These are phyloP conservation scores for Rhinoderma darwinii DNA, from an alignment of 2,113 vertebrate species.

Conservation along the genomic window DNA sequence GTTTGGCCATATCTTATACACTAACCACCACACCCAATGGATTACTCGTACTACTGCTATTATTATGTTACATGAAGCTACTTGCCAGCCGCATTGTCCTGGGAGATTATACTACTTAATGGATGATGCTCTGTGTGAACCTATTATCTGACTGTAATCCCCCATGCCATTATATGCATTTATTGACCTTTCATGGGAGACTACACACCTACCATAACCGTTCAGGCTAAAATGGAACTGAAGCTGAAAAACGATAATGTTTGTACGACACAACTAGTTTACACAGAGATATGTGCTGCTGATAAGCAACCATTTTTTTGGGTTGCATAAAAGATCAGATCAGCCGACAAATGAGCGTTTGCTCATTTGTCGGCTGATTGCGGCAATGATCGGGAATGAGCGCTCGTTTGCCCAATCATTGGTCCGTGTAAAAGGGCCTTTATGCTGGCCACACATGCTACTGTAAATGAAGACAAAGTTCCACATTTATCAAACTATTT, in stretches of 20 bases:
- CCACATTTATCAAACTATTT: too few species aligned
- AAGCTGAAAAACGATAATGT: background rate
- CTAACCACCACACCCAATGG: background rate
- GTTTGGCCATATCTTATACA: background rate
- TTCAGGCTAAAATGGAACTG: background rate
- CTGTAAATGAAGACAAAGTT: too few species aligned
- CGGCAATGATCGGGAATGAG: too few species aligned
- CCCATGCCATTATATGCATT: background rate
- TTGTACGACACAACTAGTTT: too few species aligned
- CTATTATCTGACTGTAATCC: background rate
- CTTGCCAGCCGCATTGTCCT: background rate
- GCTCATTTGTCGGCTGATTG: too few species aligned
- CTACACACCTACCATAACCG: background rate
- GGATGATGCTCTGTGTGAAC: background rate
- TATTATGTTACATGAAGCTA: background rate
- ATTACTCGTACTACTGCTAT: background rate
- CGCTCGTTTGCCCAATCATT: too few species aligned
- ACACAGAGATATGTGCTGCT: too few species aligned
- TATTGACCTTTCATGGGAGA: background rate
- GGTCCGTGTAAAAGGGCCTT: too few species aligned
- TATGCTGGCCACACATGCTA: background rate
- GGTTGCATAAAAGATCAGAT: too few species aligned
- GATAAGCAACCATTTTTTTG: too few species aligned
- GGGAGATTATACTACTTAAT: background rate
- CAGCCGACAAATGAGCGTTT: too few species aligned